Evolutionary conservation across 1,140 invertebrate genomes (phyloP), one percentile per base, ranked within the genome.

Genomic region (Brachionus sp.): DNA sequence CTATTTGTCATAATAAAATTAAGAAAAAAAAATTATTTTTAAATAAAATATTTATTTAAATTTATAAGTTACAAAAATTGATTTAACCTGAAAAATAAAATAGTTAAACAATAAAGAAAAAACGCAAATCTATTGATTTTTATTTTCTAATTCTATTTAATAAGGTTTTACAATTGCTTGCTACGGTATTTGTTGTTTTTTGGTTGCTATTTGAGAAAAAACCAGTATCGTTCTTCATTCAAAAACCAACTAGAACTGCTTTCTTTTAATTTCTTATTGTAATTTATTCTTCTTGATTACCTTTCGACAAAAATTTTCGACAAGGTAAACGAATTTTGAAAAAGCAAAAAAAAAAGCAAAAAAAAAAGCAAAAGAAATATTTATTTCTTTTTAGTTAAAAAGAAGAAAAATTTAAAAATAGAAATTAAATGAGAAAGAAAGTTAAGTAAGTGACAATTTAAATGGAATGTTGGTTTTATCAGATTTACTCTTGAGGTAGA

Each of bases 401-500:
- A 75, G 42, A 75, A 75, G 37, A 46, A 75, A 35, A 75, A 44
- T 23, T 4, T 44, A 33, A 75, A 46, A 75, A 25, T n/a, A 66
- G 9, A 29, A 25, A 7, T 9, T 10, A 75, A 19, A 75, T 23
- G 25, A 25, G 25, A 33, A 75, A 35, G 0, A 70, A 37, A 39
- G 16, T 16, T 70, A 39, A 73, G 37, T 16, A 39, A 23, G 16
- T 39, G 68, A 6, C 1, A 42, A 39, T 44, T 39, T 42, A 44
- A 73, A 75, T 46, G 42, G 42, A 75, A 75, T 70, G 66, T 70
- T 39, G 33, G 33, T 37, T 44, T 75, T 75, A 75, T 75, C 70
- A 75, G 70, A 75, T 23, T 46, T 46, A 73, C 4, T 3, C 35
- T 5, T 19, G 25, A 66, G 25, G 10, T 73, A 19, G 0, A 39